phyloP scores from a whole-genome alignment of 2,797 vertebrate species.

The Schizopygopsis pylzovi region DNA sequence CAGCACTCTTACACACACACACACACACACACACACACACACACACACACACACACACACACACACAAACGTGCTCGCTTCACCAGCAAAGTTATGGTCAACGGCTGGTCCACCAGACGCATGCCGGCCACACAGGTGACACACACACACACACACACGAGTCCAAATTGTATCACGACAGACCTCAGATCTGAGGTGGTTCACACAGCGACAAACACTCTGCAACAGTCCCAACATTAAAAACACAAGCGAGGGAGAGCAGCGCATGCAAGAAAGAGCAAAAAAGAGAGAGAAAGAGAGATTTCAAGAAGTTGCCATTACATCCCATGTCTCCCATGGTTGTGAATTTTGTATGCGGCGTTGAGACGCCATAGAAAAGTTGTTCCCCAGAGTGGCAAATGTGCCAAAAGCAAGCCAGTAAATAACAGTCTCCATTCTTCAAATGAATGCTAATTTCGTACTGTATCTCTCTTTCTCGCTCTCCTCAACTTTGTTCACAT shows the following conservation, averaged over 20 bases:
- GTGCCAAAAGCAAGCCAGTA: constrained; percentile 94
- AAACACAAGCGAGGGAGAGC: constrained; percentile 57
- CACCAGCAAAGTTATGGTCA: not conserved
- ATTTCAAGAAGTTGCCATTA: constrained; percentile 91
- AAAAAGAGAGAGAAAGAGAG: constrained; percentile 64
- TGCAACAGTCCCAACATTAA: constrained; percentile 55
- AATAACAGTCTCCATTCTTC: constrained; percentile 88
- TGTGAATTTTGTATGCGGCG: constrained; percentile 58
- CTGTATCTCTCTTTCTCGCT: constrained; percentile 59
- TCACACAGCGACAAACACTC: constrained; percentile 25
- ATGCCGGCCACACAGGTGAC: not conserved
- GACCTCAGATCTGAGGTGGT: constrained; percentile 7
- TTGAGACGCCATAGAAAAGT: constrained; percentile 70
- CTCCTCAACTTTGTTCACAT: constrained; percentile 87
- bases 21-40: constrained; percentile 12
- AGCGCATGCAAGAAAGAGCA: constrained; percentile 31
- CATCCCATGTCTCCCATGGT: constrained; percentile 84
- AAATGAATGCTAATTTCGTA: constrained; percentile 95
- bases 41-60: constrained; percentile 8
- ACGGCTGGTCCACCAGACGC: not conserved
- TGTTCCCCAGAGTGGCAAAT: constrained; percentile 78
- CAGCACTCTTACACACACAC: constrained; percentile 74
- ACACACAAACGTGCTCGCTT: constrained; percentile 60
- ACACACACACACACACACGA: not conserved
- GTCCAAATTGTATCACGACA: not conserved